Evolutionary conservation across 2,797 vertebrate species (phyloP).

Genomic region (Pangasius krempfi): DNA sequence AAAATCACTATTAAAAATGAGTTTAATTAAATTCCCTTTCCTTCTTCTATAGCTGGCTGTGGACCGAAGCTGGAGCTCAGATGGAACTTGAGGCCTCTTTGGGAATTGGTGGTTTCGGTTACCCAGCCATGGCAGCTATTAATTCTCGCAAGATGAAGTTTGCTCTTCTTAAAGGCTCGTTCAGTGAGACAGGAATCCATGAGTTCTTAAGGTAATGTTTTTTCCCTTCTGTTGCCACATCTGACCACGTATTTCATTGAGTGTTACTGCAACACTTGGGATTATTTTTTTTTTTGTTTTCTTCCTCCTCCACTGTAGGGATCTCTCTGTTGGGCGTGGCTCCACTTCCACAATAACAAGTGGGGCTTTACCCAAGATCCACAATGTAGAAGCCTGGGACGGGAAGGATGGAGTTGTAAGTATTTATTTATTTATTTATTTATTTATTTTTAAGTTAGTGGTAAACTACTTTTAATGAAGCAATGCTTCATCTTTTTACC

Average conservation of each 20-base stretch:
- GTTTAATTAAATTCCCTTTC: neutral
- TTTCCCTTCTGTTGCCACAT: neutral
- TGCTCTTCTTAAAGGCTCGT: slow-evolving; percentile 92
- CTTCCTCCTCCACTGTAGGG: slow-evolving; percentile 71
- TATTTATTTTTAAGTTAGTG: neutral
- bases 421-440: neutral
- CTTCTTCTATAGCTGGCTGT: slow-evolving; percentile 85
- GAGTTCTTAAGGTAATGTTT: slow-evolving; percentile 90
- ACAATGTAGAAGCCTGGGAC: slow-evolving; percentile 86
- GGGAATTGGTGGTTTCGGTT: slow-evolving; percentile 95
- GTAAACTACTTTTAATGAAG: neutral
- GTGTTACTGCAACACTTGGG: neutral
- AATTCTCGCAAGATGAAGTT: slow-evolving; percentile 97
- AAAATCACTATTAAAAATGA: neutral
- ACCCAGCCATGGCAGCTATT: slow-evolving; percentile 95
- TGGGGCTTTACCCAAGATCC: slow-evolving; percentile 84
- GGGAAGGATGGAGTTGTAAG: slow-evolving; percentile 95
- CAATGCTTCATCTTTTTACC: neutral
- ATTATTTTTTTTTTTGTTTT: neutral
- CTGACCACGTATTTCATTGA: neutral
- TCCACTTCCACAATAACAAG: slow-evolving; percentile 89
- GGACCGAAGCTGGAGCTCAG: slow-evolving; percentile 93
- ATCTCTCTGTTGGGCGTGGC: slow-evolving; percentile 91
- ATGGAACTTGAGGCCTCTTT: slow-evolving; percentile 85
- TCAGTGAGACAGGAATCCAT: slow-evolving; percentile 94